phyloP scores from a whole-genome alignment of 2,888 invertebrate genomes.

The Serripes groenlandicus region DNA sequence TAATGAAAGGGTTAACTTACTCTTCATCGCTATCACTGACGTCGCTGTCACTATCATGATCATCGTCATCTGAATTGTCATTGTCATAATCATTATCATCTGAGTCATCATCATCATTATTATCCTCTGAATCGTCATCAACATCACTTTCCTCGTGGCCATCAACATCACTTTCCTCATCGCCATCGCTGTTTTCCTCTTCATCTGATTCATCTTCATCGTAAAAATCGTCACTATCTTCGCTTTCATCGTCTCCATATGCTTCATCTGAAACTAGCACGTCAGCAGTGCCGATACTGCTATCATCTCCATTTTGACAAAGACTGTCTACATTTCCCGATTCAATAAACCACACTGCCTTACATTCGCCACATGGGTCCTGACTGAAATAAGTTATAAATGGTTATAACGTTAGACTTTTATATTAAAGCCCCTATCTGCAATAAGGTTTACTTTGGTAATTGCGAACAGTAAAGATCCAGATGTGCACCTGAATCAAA shows the following conservation, averaged over 20 bases:
- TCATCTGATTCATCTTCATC: not conserved
- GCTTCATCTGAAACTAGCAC: not conserved
- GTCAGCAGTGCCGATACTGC: not conserved
- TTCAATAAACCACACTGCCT: not conserved
- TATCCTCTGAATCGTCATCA: not conserved
- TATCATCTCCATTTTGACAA: not conserved
- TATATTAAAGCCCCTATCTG: no score
- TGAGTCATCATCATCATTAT: not conserved
- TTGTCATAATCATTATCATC: not conserved
- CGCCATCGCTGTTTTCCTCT: not conserved
- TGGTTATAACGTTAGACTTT: no score
- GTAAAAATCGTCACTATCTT: not conserved
- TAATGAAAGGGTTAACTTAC: not conserved
- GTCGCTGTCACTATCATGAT: conserved; percentile 17
- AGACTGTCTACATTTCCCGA: not conserved
- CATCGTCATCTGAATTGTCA: not conserved
- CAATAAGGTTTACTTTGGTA: no score
- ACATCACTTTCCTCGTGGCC: conserved; percentile 9
- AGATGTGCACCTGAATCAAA: no score
- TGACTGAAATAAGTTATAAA: conserved; percentile 16
- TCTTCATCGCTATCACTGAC: conserved; percentile 8
- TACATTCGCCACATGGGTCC: conserved; percentile 26
- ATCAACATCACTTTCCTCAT: not conserved
- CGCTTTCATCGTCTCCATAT: not conserved
- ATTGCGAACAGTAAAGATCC: no score